Evolutionary conservation across 2,113 vertebrate species (phyloP).

Genomic region (Tragelaphus scriptus): DNA sequence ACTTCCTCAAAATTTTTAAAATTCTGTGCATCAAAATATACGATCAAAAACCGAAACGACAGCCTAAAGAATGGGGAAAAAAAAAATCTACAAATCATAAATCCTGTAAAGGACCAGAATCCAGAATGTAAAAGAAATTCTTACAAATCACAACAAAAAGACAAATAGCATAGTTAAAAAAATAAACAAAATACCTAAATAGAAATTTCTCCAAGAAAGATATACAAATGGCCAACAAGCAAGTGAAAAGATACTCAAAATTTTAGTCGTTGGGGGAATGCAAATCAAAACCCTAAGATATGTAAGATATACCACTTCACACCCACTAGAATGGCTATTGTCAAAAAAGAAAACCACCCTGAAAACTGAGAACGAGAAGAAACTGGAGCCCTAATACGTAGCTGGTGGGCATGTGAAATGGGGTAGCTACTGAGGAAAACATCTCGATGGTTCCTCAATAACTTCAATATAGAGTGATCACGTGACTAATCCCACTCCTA

Average conservation of each 20-base stretch:
- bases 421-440: background rate
- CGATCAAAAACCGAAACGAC: background rate
- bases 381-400: background rate
- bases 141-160: background rate
- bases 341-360: background rate
- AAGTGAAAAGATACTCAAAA: background rate
- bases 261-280: background rate
- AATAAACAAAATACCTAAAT: background rate
- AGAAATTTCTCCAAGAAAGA: background rate
- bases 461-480: background rate
- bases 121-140: background rate
- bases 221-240: background rate
- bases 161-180: background rate
- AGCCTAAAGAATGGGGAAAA: background rate
- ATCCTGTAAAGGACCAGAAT: background rate
- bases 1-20: background rate
- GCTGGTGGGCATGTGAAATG: background rate
- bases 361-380: background rate
- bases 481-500: background rate
- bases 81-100: background rate
- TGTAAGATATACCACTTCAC: background rate
- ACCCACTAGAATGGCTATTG: background rate
- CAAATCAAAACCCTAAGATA: background rate
- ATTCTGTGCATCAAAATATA: background rate
- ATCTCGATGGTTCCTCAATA: background rate